A percentile compares a stretch with the other conserved stretches of the same genome.
phyloP scores from a whole-genome alignment of 2,888 invertebrate species.

The Bombylius discolor region DNA sequence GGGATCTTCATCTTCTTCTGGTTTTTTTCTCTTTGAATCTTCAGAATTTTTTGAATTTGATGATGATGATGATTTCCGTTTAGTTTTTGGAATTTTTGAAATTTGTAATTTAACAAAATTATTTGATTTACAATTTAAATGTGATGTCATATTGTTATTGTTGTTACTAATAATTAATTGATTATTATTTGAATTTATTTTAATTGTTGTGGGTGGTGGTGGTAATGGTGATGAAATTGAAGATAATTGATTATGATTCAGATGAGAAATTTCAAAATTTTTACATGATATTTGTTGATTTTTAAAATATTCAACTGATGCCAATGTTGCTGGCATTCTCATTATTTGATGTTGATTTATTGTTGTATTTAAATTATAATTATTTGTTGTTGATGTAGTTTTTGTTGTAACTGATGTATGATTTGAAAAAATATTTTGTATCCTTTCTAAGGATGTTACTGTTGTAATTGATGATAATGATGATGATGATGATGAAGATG shows the following conservation, averaged over 20 bases:
- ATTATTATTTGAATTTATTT: background rate
- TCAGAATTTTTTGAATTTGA: background rate
- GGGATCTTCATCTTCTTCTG: no score
- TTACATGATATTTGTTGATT: no score
- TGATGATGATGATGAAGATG: no score
- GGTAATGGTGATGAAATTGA: background rate
- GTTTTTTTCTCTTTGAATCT: background rate
- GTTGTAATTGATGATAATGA: no score
- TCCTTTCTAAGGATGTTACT: no score
- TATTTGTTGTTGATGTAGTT: background rate
- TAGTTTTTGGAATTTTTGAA: background rate
- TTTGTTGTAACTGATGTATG: background rate
- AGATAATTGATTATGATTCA: background rate
- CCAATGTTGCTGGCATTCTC: no score
- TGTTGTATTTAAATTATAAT: background rate
- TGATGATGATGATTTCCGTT: background rate
- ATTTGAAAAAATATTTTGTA: background rate
- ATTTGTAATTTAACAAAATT: no score
- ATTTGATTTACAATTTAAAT: no score
- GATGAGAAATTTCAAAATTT: background rate
- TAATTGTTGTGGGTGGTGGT: background rate
- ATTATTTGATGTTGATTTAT: background rate
- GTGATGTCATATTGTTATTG: no score
- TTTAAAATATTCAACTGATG: no score
- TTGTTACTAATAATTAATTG: background rate